Evolutionary conservation across 2,888 invertebrate genomes (phyloP).

Genomic region (Dolomedes plantarius): DNA sequence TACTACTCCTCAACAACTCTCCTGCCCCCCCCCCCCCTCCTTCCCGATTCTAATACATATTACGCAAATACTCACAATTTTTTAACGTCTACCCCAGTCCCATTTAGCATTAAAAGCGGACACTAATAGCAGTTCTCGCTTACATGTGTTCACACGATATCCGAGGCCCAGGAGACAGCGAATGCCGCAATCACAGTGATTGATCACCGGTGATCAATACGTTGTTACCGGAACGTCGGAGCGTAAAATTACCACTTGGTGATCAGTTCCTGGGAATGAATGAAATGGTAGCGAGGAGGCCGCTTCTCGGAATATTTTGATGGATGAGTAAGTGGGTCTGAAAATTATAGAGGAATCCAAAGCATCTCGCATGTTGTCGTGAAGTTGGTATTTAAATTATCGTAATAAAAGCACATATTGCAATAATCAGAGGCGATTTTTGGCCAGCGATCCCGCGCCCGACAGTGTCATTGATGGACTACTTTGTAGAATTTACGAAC

Average conservation of each 20-base stretch:
- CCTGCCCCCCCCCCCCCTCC: no score
- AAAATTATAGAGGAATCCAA: background rate
- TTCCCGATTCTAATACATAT: background rate
- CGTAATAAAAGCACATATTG: background rate
- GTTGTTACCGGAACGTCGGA: background rate
- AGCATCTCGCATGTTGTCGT: background rate
- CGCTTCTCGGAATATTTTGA: background rate
- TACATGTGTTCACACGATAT: slow-evolving; percentile 6
- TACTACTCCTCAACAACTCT: no score
- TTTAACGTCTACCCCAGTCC: background rate
- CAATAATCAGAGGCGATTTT: background rate
- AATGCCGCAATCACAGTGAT: slow-evolving; percentile 1
- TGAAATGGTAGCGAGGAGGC: background rate
- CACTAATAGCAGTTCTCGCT: slow-evolving; percentile 2
- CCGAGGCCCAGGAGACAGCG: background rate
- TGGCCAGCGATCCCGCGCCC: no score
- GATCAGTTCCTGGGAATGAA: background rate
- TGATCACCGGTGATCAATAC: slow-evolving; percentile 11
- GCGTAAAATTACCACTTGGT: slow-evolving; percentile 14
- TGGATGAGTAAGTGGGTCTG: background rate
- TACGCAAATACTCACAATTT: background rate
- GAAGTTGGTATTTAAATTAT: slow-evolving; percentile 1
- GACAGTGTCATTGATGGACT: no score
- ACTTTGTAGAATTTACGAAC: no score
- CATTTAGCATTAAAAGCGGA: slow-evolving; percentile 3